Conservation (phyloP, 2,888 invertebrate species). For the Physocephala rufipes region DNA sequence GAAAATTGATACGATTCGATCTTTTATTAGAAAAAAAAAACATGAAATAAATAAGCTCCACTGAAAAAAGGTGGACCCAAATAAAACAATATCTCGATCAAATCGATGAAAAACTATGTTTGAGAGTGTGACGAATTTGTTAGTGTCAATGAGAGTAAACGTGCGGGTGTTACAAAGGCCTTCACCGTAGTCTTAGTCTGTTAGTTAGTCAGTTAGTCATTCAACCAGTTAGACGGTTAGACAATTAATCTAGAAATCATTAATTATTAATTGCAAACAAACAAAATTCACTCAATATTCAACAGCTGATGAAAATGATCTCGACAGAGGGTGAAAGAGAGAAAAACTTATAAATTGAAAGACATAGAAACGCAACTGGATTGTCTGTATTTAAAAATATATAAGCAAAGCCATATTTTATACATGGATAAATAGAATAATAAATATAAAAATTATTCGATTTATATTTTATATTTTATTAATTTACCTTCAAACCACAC, state of each 20-base stretch:
- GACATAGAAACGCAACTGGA: neutral
- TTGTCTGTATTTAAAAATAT: neutral
- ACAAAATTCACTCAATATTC: conserved; percentile 13
- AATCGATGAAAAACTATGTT: no score
- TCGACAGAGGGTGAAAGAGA: neutral
- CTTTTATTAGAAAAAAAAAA: conserved; percentile 64
- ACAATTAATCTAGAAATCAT: conserved; percentile 23
- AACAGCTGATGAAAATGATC: neutral
- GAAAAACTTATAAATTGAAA: conserved; percentile 6
- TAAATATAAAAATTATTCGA: no score
- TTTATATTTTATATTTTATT: no score
- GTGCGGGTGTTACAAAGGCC: no score
- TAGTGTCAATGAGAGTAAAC: no score
- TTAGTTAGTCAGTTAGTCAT: conserved; percentile 1
- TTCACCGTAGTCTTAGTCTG: neutral
- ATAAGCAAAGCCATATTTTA: no score
- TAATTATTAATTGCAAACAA: conserved; percentile 31
- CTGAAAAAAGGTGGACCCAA: conserved; percentile 40
- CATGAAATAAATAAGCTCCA: conserved; percentile 54
- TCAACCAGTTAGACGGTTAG: neutral
- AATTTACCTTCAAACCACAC: no score
- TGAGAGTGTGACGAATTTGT: no score
- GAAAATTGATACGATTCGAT: conserved; percentile 59
- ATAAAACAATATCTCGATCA: no score
- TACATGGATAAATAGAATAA: no score